Base-by-base conservation (phyloP, 2,797 vertebrate species). In the Decapterus maruadsi region DNA sequence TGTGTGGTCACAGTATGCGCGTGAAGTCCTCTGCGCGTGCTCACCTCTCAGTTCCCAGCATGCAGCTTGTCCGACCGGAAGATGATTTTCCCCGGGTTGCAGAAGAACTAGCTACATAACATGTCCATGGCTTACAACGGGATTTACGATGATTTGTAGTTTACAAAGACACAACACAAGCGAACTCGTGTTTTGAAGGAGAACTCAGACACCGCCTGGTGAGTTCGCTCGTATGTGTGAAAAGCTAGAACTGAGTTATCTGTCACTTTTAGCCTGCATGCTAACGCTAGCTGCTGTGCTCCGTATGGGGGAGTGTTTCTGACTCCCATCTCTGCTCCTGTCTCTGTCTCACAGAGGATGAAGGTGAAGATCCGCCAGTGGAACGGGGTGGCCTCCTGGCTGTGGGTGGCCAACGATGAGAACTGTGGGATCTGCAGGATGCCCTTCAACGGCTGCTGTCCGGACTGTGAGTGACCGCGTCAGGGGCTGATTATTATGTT, bases 391-490 rank as follows among this genome's bases (percentile, higher is more conserved):
- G 98, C 98, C 1, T 97, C 98, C 4, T 99, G 98, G 98, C 87
- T 97, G 4, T 99, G 98, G 98, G 97, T 99, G 70, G 98, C 98
- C 53, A 99, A 99, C 46, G 98, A 99, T 79, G 98, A 99, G 40
- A 99, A 97, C 93, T 99, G 98, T 75, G 98, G 98, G 6, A 99
- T 99, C 92, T 99, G 98, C 90, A 95, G 98, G 77, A 97, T 98
- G 95, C 94, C 97, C 0, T 99, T 99, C 65, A 99, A 99, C 38
- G 98, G 98, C 85, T 99, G 98, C 93, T 99, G 98, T 45, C 97
- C 98, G 0, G 98, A 99, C 88, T 99, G 98, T 99, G 87, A 97
- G 97, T 95, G 67, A 6, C 16, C 1, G 0, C 50, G 29, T 19
- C 13, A 36, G 31, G 16, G 9, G 19, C 1, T 56, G 54, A 22